Evolutionary conservation across 2,113 vertebrate species (phyloP), one percentile per base, ranked within the genome.

Genomic region (Macroglossus sobrinus): DNA sequence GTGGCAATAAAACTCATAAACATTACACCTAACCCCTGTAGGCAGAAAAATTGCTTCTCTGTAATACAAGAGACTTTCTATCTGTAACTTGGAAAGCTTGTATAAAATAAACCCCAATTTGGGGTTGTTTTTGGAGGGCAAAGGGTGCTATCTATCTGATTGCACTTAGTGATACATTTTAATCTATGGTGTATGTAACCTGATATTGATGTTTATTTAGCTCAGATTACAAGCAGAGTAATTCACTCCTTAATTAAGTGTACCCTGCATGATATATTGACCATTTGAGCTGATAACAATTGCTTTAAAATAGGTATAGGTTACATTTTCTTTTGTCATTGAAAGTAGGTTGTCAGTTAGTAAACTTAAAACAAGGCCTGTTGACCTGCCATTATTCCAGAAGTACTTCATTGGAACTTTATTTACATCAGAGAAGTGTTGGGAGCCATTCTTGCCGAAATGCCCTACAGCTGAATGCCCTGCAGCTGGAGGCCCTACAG

Each of bases 161-260:
- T 93, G 89, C 87, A 93, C 92, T 98, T 97, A 97, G 97, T 81
- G 96, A 96, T 98, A 95, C 84, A 81, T 98, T 97, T 96, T 95
- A 95, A 97, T 86, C 24, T 91, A 66, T 98, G 98, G 98, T 98
- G 98, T 98, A 98, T 98, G 92, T 90, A 96, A 91, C 85, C 85
- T 94, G 95, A 98, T 69, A 19, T 69, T 96, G 97, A 92, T 78
- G 96, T 98, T 98, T 98, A 97, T 98, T 98, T 97, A 98, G 97
- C 90, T 98, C 95, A 91, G 92, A 97, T 98, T 98, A 98, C 97
- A 71, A 97, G 95, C 63, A n/a, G 96, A 98, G 97, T 98, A 98
- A 98, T 98, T 98, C 97, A 94, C 94, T 95, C 95, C 97, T 97
- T 98, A 98, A 98, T 98, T 98, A 98, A 98, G 97, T 98, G 97